Evolutionary conservation across 2,797 vertebrate species (phyloP).

Genomic region (Phrynocephalus vlangalii): DNA sequence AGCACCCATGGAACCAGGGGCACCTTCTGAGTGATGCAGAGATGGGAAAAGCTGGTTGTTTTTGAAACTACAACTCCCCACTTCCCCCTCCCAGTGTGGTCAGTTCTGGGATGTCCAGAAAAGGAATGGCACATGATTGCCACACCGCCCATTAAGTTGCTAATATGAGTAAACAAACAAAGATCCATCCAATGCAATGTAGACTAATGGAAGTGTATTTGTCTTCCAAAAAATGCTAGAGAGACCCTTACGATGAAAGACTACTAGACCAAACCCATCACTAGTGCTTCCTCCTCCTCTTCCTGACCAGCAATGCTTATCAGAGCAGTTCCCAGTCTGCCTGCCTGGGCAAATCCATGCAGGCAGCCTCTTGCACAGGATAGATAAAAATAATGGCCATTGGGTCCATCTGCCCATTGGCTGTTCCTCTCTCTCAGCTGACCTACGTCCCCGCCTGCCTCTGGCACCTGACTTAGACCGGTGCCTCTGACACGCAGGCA

Average conservation of each 20-base stretch:
- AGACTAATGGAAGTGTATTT: no score
- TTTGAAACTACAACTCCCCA: not conserved
- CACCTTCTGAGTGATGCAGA: no score
- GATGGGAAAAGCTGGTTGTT: no score
- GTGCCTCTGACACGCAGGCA: no score
- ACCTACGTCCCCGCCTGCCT: no score
- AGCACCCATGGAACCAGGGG: no score
- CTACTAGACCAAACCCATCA: no score
- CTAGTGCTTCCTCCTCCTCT: not conserved
- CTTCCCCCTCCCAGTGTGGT: no score
- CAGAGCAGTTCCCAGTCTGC: no score
- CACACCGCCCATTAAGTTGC: not conserved
- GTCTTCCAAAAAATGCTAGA: not conserved
- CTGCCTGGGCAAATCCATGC: not conserved
- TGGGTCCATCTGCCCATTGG: not conserved
- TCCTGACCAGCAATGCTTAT: not conserved
- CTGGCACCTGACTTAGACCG: no score
- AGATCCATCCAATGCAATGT: not conserved
- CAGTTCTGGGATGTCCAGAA: not conserved
- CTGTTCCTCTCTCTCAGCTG: no score
- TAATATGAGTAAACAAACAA: not conserved
- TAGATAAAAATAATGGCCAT: not conserved
- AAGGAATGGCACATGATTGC: not conserved
- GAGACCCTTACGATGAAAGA: not conserved
- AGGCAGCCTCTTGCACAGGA: not conserved